A percentile compares a stretch with the other conserved stretches of the same genome.
Conservation (phyloP, 2,888 invertebrate genomes). For the Chydorus sphaericus region DNA sequence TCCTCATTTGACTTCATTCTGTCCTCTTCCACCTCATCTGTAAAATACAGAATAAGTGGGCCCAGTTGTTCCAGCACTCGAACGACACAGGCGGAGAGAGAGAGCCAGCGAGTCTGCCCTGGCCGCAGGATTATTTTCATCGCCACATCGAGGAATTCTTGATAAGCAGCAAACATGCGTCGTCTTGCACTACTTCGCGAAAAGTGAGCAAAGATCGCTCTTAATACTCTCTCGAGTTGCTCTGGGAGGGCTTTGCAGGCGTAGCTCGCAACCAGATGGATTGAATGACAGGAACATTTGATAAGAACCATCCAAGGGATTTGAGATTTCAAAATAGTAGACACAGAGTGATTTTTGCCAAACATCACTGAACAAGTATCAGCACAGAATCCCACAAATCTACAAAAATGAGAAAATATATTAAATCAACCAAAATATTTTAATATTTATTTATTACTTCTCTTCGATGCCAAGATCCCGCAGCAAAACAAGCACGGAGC, state of each 20-base stretch:
- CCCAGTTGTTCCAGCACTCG: slow-evolving; percentile 26
- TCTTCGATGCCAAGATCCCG: no score
- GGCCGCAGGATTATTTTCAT: slow-evolving; percentile 23
- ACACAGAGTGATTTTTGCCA: slow-evolving; percentile 19
- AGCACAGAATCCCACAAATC: slow-evolving; percentile 22
- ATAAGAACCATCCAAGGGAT: slow-evolving; percentile 23
- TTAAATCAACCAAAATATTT: no score
- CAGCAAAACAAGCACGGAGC: slow-evolving; percentile 2
- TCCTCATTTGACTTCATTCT: slow-evolving; percentile 1
- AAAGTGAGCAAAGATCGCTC: slow-evolving; percentile 23
- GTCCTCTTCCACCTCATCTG: neutral
- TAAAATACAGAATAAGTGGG: slow-evolving; percentile 22
- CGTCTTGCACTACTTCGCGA: slow-evolving; percentile 20
- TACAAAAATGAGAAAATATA: no score
- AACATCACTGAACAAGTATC: slow-evolving; percentile 25
- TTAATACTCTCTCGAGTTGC: slow-evolving; percentile 16
- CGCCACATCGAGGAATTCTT: slow-evolving; percentile 24
- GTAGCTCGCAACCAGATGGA: slow-evolving; percentile 24
- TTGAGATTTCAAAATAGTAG: slow-evolving; percentile 1
- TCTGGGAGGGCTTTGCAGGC: slow-evolving; percentile 26
- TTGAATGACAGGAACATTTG: slow-evolving; percentile 26
- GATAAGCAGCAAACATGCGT: slow-evolving; percentile 24
- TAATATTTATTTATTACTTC: no score
- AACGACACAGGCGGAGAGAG: slow-evolving; percentile 25
- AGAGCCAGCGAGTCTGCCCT: slow-evolving; percentile 25